Conservation (phyloP, 2,888 invertebrate species). For the Drosophila demipolita region DNA sequence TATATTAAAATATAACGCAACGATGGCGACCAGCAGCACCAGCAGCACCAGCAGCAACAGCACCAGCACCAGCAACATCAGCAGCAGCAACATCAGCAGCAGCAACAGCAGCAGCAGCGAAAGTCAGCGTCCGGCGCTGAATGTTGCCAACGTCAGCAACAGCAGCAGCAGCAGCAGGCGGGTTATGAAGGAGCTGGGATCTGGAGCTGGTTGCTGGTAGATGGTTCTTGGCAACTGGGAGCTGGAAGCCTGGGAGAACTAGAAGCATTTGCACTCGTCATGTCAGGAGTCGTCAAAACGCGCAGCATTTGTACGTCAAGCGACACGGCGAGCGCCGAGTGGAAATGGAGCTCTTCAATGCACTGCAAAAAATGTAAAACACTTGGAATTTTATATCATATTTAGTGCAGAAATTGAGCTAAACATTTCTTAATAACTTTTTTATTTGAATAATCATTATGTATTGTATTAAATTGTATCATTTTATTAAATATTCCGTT, state of each 20-base stretch:
- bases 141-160: conserved; percentile 63
- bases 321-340: conserved; percentile 8
- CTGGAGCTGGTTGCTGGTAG: neutral
- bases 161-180: conserved; percentile 1
- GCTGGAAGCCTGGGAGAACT: neutral
- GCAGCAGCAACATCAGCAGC: conserved; percentile 20
- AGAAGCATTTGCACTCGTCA: conserved; percentile 72
- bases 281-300: conserved; percentile 78
- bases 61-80: conserved; percentile 19
- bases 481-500: fast-evolving
- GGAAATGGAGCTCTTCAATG: neutral
- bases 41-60: neutral
- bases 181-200: neutral
- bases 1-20: conserved; percentile 83
- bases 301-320: conserved; percentile 65
- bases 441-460: neutral
- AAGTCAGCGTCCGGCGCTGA: conserved; percentile 25
- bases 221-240: conserved; percentile 1
- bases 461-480: neutral
- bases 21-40: conserved; percentile 46
- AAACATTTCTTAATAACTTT: neutral
- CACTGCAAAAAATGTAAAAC: neutral
- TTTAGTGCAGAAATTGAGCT: neutral
- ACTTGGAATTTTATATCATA: neutral
- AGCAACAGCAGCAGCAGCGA: conserved; percentile 18